Base-by-base conservation (phyloP, 2,113 vertebrate genomes). In the Pongo abelii region DNA sequence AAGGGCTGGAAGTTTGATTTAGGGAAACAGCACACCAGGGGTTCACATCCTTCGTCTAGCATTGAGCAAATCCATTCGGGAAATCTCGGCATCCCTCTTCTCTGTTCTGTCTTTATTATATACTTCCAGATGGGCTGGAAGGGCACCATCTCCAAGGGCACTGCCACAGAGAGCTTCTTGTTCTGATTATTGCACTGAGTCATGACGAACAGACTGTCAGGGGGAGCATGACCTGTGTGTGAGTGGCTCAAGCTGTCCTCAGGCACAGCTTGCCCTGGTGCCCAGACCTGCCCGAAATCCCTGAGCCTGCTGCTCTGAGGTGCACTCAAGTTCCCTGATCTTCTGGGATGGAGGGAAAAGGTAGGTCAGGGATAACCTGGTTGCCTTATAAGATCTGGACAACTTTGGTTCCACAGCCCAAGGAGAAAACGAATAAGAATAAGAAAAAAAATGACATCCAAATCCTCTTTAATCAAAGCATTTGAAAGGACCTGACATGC, bases 381-480 rank as follows among this genome's bases (percentile, higher is more conserved):
- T 25, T 64, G 22, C 6, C 70, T 94, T 50, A n/a, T 32, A 38
- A 38, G 11, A 79, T 64, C 13, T 11, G 95, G 55, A 30, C 46
- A 69, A 61, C 52, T 69, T 48, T 86, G 61, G 17, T 59, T 89
- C 79, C 43, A 59, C 0, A 77, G 50, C 13, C 25, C 52, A 92
- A 97, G 91, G 50, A 95, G 74, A 97, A 95, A 88, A 69, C 64
- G 61, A 96, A 98, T 23, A 84, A 83, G 55, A 97, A 67, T 18
- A n/a, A 50, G 23, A 52, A 61, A 52, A 75, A 79, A 84, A 88
- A 84, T 77, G 79, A 96, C 96, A 43, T 91, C 86, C 38, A 61
- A 96, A 52, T 91, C n/a, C n/a, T 98, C 80, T 61, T 97, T 97
- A 96, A 97, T 97, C 96, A 97, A 89, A 97, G 94, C 80, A 35